These are phyloP conservation scores for Irena cyanogastra DNA, from an alignment of 2,113 vertebrate species.

Conservation along the genomic window DNA sequence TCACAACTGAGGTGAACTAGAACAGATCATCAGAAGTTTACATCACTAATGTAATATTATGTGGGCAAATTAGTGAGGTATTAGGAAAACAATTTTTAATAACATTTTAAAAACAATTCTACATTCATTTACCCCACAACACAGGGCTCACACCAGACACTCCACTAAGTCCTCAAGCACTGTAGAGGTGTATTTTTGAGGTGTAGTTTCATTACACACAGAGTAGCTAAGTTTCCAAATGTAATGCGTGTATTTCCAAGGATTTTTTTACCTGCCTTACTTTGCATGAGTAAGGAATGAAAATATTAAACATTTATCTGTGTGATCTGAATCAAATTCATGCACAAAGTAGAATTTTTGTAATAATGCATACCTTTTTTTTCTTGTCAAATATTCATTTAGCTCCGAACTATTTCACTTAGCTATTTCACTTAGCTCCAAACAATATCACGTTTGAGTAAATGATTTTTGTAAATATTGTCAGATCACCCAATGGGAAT, in stretches of 20 bases:
- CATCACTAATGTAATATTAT: background rate
- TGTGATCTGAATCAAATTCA: background rate
- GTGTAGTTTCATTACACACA: background rate
- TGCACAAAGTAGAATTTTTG: background rate
- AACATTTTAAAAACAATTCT: background rate
- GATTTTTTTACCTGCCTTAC: background rate
- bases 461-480: background rate
- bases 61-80: background rate
- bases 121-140: background rate
- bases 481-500: background rate
- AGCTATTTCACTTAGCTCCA: background rate
- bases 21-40: background rate
- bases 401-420: background rate
- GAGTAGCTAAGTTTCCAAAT: background rate
- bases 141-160: background rate
- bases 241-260: background rate
- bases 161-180: background rate
- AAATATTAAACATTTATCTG: background rate
- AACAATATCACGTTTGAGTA: background rate
- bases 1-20: background rate
- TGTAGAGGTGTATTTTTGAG: background rate
- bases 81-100: background rate
- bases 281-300: background rate
- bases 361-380: background rate
- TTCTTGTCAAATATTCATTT: background rate